phyloP scores from a whole-genome alignment of 2,888 invertebrate species.

The Frankliniella intonsa region DNA sequence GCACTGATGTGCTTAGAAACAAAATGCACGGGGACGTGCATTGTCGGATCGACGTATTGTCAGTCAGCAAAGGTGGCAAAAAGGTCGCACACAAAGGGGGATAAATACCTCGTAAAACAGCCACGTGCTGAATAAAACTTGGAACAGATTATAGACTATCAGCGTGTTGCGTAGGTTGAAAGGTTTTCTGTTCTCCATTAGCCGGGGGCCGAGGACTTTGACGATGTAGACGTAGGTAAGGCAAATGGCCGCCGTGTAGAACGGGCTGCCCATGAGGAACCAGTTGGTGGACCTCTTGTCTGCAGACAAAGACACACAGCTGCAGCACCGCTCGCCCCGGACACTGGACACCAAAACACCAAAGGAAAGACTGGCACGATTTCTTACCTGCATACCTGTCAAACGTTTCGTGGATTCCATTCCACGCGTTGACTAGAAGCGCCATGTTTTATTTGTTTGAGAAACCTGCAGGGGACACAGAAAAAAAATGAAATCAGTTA shows the following conservation, averaged over 20 bases:
- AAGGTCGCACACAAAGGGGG: neutral
- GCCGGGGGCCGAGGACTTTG: constrained; percentile 72
- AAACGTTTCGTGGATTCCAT: neutral
- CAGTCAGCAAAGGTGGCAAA: neutral
- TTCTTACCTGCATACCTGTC: constrained; percentile 14
- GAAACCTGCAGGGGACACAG: neutral
- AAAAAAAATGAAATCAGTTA: neutral
- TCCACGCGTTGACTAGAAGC: neutral
- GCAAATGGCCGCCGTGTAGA: constrained; percentile 86
- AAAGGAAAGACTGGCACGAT: neutral
- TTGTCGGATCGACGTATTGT: neutral
- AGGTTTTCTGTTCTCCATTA: constrained; percentile 84
- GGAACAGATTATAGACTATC: constrained; percentile 77
- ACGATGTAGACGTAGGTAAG: constrained; percentile 84
- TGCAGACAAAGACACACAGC: constrained; percentile 49
- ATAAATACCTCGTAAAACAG: constrained; percentile 63
- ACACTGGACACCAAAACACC: neutral
- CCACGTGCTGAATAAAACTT: constrained; percentile 72
- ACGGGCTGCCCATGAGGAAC: constrained; percentile 90
- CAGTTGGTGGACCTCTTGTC: constrained; percentile 85
- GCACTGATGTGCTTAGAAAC: neutral
- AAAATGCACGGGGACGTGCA: neutral
- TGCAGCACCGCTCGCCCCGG: neutral
- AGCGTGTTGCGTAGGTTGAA: constrained; percentile 69
- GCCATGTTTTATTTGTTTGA: neutral